Evolutionary conservation across 2,797 vertebrate species (phyloP).

Genomic region (Chaenodraco wilsoni): DNA sequence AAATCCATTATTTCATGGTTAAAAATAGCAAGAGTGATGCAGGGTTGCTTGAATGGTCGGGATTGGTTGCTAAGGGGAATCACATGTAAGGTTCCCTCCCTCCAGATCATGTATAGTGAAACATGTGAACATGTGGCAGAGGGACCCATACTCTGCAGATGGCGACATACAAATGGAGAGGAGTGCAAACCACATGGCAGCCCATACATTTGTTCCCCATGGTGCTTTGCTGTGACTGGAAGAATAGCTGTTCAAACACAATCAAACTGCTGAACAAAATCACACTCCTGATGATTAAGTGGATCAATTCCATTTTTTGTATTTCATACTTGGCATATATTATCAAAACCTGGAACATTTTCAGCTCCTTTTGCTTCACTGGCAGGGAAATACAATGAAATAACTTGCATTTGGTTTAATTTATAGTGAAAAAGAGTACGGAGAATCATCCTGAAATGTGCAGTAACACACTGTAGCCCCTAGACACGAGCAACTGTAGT

Average conservation of each 20-base stretch:
- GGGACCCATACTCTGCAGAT: slow-evolving; percentile 56
- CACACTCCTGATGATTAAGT: neutral
- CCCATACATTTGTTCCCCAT: slow-evolving; percentile 13
- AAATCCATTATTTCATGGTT: slow-evolving; percentile 41
- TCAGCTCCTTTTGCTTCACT: neutral
- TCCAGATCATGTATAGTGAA: slow-evolving; percentile 24
- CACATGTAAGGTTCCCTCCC: slow-evolving; percentile 8
- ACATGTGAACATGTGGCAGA: slow-evolving; percentile 51
- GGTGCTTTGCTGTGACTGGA: slow-evolving; percentile 27
- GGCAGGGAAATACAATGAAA: neutral
- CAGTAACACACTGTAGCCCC: neutral
- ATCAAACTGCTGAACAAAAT: neutral
- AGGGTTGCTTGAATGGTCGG: slow-evolving; percentile 1
- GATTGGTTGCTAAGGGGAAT: neutral
- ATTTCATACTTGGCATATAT: slow-evolving; percentile 3
- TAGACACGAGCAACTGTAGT: neutral
- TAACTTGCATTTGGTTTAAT: neutral
- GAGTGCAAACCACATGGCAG: slow-evolving; percentile 34
- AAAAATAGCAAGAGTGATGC: slow-evolving; percentile 49
- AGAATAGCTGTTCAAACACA: neutral
- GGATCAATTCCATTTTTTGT: too few species aligned
- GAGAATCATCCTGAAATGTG: neutral
- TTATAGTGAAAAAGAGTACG: neutral
- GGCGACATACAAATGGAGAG: slow-evolving; percentile 58
- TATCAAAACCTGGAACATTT: slow-evolving; percentile 7